A percentile compares a stretch with the other conserved stretches of the same genome.
These are phyloP conservation scores for Hyperopisus bebe DNA, from an alignment of 2,113 vertebrate species.

Conservation along the genomic window DNA sequence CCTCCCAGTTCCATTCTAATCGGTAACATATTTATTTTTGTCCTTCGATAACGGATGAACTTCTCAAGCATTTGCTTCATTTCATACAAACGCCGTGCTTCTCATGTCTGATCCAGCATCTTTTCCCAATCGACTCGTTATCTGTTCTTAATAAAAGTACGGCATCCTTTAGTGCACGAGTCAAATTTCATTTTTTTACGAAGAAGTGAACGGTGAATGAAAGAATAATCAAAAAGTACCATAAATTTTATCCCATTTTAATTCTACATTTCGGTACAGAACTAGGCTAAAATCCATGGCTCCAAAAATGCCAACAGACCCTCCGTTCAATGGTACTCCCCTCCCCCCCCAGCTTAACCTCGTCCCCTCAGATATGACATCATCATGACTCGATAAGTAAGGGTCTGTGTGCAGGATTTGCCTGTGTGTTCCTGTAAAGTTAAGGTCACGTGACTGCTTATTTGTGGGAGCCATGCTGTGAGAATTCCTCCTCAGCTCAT, in stretches of 20 bases:
- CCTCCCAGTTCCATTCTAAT: background rate
- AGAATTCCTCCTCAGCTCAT: constrained; percentile 54
- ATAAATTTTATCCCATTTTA: background rate
- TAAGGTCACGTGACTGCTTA: background rate
- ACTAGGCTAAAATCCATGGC: background rate
- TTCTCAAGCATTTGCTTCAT: background rate
- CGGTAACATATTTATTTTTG: background rate
- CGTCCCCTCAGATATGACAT: background rate
- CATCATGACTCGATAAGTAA: background rate
- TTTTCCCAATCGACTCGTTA: background rate
- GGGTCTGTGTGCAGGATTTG: background rate
- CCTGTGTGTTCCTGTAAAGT: background rate
- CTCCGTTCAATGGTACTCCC: background rate
- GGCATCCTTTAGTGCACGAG: background rate
- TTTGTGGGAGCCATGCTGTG: constrained; percentile 40
- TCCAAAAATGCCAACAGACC: background rate
- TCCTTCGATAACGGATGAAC: background rate
- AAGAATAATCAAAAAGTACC: background rate
- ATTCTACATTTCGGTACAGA: background rate
- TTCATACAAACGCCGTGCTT: background rate
- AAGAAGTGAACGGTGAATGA: background rate
- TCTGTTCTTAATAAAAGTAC: background rate
- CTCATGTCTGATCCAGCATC: background rate
- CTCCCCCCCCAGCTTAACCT: background rate
- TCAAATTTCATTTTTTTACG: background rate